These are phyloP conservation scores for Cotesia congregata DNA, from an alignment of 2,888 invertebrate species.

Conservation along the genomic window DNA sequence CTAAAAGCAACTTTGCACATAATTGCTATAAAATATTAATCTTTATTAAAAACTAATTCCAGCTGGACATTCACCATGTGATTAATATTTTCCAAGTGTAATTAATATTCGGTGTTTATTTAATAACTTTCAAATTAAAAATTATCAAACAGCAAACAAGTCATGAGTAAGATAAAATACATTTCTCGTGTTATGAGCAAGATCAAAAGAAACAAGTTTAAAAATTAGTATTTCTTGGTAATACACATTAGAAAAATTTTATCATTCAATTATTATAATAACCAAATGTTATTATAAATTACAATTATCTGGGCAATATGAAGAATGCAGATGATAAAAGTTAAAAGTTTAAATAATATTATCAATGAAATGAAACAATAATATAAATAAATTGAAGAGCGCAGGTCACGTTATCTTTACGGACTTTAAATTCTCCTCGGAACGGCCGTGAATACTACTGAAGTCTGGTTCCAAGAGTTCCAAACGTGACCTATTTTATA, in stretches of 20 bases:
- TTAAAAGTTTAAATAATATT: background rate
- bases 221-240: too few relatives aligned
- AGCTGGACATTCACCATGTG: too few relatives aligned
- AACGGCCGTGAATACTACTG: slow-evolving; percentile 31
- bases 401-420: slow-evolving; percentile 29
- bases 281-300: background rate
- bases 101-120: too few relatives aligned
- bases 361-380: background rate
- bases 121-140: too few relatives aligned
- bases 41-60: background rate
- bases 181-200: too few relatives aligned
- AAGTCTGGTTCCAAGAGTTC: slow-evolving; percentile 14
- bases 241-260: too few relatives aligned
- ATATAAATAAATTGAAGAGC: background rate
- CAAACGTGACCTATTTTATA: background rate
- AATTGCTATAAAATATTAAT: background rate
- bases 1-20: background rate
- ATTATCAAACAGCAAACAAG: too few relatives aligned
- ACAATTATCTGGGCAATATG: background rate
- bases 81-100: too few relatives aligned
- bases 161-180: too few relatives aligned
- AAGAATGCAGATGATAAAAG: background rate
- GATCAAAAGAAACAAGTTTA: too few relatives aligned
- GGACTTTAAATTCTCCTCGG: slow-evolving; percentile 15
- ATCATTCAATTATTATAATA: too few relatives aligned